Percentiles rank a stretch among this genome's conserved stretches.
Evolutionary conservation across 2,888 invertebrate genomes (phyloP).

Genomic region (Tricholauxania praeusta): DNA sequence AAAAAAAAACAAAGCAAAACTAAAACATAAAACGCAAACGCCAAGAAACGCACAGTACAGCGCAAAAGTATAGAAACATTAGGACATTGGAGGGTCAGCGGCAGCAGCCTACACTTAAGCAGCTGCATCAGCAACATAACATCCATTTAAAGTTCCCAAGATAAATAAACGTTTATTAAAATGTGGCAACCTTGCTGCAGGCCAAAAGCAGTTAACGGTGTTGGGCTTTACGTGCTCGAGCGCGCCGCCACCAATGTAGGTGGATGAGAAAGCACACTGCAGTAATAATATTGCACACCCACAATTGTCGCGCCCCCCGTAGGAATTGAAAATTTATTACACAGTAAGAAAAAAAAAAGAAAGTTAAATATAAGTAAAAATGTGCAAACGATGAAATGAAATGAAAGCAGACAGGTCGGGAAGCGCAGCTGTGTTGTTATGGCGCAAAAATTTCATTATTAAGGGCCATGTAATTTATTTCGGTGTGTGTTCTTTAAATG

Average conservation of each 20-base stretch:
- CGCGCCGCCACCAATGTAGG: not conserved
- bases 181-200: slow-evolving; percentile 1
- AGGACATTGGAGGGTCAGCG: too few species aligned
- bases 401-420: not conserved
- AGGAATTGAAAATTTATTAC: slow-evolving; percentile 41
- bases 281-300: not conserved
- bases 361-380: not conserved
- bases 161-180: slow-evolving; percentile 2
- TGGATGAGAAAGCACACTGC: not conserved
- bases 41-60: too few species aligned
- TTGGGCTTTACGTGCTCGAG: not conserved
- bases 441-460: not conserved
- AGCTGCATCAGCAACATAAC: slow-evolving; percentile 37
- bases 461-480: not conserved
- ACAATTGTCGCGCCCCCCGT: slow-evolving; percentile 29
- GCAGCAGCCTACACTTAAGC: not conserved
- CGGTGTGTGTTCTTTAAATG: not conserved
- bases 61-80: too few species aligned
- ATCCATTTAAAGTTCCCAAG: not conserved
- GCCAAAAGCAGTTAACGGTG: slow-evolving; percentile 8
- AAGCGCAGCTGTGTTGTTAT: not conserved
- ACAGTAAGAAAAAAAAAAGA: slow-evolving; percentile 38
- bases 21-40: too few species aligned
- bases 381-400: not conserved
- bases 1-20: too few species aligned